phyloP scores from a whole-genome alignment of 2,888 invertebrate species.

The Drosophila infuscata region DNA sequence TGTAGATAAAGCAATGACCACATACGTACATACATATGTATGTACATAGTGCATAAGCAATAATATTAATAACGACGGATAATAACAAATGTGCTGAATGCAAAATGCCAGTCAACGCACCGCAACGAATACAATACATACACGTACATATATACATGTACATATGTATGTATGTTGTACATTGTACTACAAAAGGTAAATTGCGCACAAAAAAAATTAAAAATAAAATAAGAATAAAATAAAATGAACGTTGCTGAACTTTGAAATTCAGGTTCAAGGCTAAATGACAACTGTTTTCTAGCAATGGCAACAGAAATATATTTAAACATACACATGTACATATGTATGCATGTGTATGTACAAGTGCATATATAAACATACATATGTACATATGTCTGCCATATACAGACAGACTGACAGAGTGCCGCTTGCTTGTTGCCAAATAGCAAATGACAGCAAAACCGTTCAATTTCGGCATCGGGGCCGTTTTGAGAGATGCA shows the following conservation, averaged over 20 bases:
- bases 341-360: no score
- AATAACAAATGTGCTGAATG: conserved; percentile 22
- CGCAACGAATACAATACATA: conserved; percentile 1
- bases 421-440: conserved; percentile 1
- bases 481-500: not conserved
- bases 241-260: conserved; percentile 51
- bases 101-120: conserved; percentile 45
- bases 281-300: conserved; percentile 68
- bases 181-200: conserved; percentile 44
- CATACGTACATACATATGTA: not conserved
- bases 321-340: not conserved
- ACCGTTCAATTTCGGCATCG: not conserved
- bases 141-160: not conserved
- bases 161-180: not conserved
- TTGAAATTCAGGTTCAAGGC: conserved; percentile 73
- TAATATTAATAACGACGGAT: conserved; percentile 18
- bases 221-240: conserved; percentile 6
- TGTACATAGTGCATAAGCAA: not conserved
- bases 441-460: not conserved
- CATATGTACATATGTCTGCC: not conserved
- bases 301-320: conserved; percentile 30
- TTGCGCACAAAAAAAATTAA: conserved; percentile 31
- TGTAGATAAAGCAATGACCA: not conserved
- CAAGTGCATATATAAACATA: not conserved
- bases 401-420: not conserved